phyloP scores from a whole-genome alignment of 2,797 vertebrate species.

The Myripristis murdjan region DNA sequence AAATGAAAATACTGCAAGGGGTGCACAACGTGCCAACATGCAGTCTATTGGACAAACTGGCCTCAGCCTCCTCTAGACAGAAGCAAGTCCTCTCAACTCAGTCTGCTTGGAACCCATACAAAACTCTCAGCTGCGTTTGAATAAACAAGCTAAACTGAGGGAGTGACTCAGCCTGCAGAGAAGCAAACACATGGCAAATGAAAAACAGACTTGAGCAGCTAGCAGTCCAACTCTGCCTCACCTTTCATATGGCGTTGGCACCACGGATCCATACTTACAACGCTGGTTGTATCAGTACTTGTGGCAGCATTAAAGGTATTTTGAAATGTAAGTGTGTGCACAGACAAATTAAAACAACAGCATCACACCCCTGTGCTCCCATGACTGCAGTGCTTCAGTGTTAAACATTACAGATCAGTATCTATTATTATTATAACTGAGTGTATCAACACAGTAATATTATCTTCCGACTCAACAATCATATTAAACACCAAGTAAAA shows the following conservation, averaged over 20 bases:
- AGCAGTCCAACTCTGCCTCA: constrained; percentile 59
- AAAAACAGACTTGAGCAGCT: constrained; percentile 22
- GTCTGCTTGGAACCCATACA: constrained; percentile 11
- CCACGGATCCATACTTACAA: constrained; percentile 62
- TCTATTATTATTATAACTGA: neutral
- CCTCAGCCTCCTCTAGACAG: constrained; percentile 20
- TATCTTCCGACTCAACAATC: too few relatives aligned
- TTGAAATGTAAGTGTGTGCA: constrained; percentile 45
- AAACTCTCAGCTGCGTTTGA: constrained; percentile 11
- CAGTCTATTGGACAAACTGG: constrained; percentile 27
- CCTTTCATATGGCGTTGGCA: constrained; percentile 46
- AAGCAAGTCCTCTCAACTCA: constrained; percentile 7
- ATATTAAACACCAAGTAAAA: constrained; percentile 1
- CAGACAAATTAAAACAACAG: constrained; percentile 20
- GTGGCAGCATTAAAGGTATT: constrained; percentile 72
- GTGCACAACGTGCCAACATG: constrained; percentile 63
- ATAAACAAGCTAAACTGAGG: constrained; percentile 13
- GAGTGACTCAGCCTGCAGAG: constrained; percentile 33
- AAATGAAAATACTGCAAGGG: constrained; percentile 37
- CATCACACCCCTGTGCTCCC: neutral
- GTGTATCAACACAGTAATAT: too few relatives aligned
- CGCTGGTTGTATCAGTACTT: constrained; percentile 38
- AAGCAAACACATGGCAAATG: constrained; percentile 56
- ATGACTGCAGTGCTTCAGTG: neutral
- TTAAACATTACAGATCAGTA: neutral